Conservation (phyloP, 2,888 invertebrate genomes). For the Aspidiotus rigidus region DNA sequence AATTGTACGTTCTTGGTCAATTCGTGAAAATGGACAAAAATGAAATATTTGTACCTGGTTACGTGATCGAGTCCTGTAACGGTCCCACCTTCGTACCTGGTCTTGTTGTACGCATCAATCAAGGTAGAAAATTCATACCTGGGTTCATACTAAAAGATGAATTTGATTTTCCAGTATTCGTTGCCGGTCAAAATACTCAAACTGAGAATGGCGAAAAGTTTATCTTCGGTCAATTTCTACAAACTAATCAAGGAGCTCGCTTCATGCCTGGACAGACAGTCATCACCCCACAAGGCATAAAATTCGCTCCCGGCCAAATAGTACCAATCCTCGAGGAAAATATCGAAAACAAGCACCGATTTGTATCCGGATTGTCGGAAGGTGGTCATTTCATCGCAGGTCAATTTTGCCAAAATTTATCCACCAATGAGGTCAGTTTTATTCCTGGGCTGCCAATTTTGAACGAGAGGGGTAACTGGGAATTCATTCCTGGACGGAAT, state of each 20-base stretch:
- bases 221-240: constrained; percentile 55
- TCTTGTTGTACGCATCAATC: constrained; percentile 59
- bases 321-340: constrained; percentile 43
- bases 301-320: constrained; percentile 57
- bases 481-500: constrained; percentile 62
- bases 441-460: constrained; percentile 69
- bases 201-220: constrained; percentile 48
- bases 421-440: constrained; percentile 47
- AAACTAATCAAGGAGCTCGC: constrained; percentile 52
- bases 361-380: constrained; percentile 56
- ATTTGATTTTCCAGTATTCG: constrained; percentile 51
- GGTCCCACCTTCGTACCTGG: constrained; percentile 65
- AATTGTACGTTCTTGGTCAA: constrained; percentile 61
- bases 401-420: constrained; percentile 46
- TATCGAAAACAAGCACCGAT: constrained; percentile 44
- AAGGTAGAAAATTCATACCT: constrained; percentile 57
- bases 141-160: constrained; percentile 56
- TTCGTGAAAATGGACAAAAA: constrained; percentile 61
- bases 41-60: constrained; percentile 63
- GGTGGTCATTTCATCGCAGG: constrained; percentile 58
- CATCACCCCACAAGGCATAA: constrained; percentile 46
- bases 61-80: constrained; percentile 58
- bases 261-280: constrained; percentile 66
- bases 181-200: constrained; percentile 52
- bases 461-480: constrained; percentile 54